Percentiles rank a stretch among this genome's conserved stretches.
Evolutionary conservation across 2,888 invertebrate genomes (phyloP).

Genomic region (Suillia variegata): DNA sequence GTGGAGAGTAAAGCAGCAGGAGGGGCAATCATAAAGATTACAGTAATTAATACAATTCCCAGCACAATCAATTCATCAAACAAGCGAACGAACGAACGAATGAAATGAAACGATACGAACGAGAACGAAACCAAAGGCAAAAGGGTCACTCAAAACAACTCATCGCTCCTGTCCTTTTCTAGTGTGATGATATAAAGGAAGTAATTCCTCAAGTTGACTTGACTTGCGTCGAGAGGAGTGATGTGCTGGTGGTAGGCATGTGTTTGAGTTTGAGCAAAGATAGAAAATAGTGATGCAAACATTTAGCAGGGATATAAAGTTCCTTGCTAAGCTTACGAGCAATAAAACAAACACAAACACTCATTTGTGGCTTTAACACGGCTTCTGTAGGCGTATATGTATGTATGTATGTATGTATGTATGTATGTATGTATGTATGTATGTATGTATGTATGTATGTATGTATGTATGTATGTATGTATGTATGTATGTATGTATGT

Average conservation of each 20-base stretch:
- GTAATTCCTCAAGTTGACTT: neutral
- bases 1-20: too few species aligned
- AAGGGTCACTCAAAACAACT: slow-evolving; percentile 10
- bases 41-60: slow-evolving; percentile 37
- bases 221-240: neutral
- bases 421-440: too few species aligned
- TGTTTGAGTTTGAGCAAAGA: neutral
- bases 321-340: neutral
- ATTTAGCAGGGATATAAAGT: slow-evolving; percentile 2
- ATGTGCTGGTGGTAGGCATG: too few species aligned
- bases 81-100: too few species aligned
- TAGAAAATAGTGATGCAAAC: neutral
- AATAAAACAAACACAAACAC: neutral
- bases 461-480: too few species aligned
- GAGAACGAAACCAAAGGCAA: neutral
- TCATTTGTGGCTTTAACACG: neutral
- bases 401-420: too few species aligned
- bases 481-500: too few species aligned
- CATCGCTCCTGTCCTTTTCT: too few species aligned
- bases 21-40: slow-evolving; percentile 31
- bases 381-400: neutral
- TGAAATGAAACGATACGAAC: slow-evolving; percentile 15
- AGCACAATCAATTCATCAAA: slow-evolving; percentile 35
- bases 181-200: slow-evolving; percentile 4
- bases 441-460: too few species aligned